A percentile compares a stretch with the other conserved stretches of the same genome.
phyloP scores from a whole-genome alignment of 2,113 vertebrate species.

The Eulemur macaco region DNA sequence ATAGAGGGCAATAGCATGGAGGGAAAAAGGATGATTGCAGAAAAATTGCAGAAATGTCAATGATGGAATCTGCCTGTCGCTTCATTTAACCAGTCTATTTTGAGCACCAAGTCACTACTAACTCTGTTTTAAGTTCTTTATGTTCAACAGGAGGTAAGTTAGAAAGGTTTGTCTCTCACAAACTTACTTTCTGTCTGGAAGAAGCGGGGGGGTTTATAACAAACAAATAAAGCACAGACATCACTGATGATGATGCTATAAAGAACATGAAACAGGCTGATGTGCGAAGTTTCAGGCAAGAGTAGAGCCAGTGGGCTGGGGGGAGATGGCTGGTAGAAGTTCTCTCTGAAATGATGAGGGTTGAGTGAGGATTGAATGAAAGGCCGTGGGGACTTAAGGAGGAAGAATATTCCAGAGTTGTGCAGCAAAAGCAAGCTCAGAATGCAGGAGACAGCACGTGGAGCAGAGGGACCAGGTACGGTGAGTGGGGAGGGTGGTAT shows the following conservation, averaged over 20 bases:
- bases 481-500: too few species aligned
- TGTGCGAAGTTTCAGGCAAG: too few species aligned
- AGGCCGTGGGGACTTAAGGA: background rate
- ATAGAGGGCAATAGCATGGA: fast-evolving
- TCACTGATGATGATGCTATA: fast-evolving
- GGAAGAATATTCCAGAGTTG: background rate
- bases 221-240: background rate
- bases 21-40: background rate
- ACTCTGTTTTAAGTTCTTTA: background rate
- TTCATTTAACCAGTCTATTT: background rate
- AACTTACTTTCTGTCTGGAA: background rate
- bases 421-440: background rate
- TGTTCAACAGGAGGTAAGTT: background rate
- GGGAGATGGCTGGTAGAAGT: fast-evolving
- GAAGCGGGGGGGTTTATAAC: background rate
- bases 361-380: too few species aligned
- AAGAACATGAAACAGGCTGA: background rate
- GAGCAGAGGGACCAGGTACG: fast-evolving
- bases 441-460: background rate
- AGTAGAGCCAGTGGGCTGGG: background rate
- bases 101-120: background rate
- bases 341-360: background rate
- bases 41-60: background rate
- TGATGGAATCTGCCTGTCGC: fast-evolving
- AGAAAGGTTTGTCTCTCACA: background rate